These are phyloP conservation scores for Sarcophaga peregrina DNA, from an alignment of 1,140 invertebrate genomes.

Conservation along the genomic window DNA sequence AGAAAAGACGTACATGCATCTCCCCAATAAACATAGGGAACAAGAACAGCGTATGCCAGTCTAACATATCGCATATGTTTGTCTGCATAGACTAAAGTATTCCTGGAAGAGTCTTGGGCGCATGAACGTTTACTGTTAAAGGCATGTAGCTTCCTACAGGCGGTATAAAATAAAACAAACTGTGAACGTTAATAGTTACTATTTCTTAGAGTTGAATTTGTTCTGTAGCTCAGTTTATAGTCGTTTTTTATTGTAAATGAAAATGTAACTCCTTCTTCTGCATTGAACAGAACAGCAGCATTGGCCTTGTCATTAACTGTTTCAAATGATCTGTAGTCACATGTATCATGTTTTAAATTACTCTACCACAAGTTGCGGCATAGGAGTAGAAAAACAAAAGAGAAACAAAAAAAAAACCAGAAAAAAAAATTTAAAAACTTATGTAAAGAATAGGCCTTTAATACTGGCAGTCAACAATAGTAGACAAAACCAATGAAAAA, in stretches of 20 bases:
- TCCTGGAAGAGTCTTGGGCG: background rate
- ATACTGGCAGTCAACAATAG: background rate
- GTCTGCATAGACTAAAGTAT: background rate
- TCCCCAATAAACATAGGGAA: background rate
- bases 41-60: background rate
- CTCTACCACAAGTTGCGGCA: background rate
- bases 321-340: background rate
- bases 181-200: no score
- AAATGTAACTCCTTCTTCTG: background rate
- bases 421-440: no score
- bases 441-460: background rate
- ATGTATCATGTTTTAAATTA: background rate
- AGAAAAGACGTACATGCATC: background rate
- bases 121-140: background rate
- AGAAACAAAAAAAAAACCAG: no score
- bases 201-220: no score
- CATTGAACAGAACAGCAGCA: background rate
- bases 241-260: background rate
- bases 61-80: background rate
- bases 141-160: no score
- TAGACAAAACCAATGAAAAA: background rate
- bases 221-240: background rate
- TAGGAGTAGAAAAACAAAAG: no score
- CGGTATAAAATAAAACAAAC: no score
- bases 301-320: conserved; percentile 21